phyloP scores from a whole-genome alignment of 1,140 invertebrate species.

The Pseudomyrmex pallidus region DNA sequence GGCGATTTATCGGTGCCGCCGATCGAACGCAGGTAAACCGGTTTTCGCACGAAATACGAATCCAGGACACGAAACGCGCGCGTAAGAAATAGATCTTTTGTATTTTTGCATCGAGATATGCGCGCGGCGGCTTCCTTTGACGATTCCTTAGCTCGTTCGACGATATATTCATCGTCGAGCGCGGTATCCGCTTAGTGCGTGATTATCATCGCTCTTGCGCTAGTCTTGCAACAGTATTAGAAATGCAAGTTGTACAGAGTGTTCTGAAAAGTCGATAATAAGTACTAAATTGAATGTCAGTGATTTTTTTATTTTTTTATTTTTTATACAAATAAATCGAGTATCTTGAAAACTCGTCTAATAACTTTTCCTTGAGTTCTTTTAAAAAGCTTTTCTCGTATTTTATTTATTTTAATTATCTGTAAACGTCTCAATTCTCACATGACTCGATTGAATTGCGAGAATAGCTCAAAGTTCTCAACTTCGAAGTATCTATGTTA shows the following conservation, averaged over 20 bases:
- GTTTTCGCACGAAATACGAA: conserved; percentile 58
- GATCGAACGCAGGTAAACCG: conserved; percentile 59
- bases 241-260: not conserved
- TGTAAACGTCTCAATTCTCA: no score
- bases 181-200: conserved; percentile 18
- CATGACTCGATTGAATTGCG: no score
- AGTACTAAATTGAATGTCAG: not conserved
- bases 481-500: conserved; percentile 20
- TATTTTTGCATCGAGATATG: conserved; percentile 39
- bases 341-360: no score
- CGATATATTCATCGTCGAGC: conserved; percentile 26
- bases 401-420: no score
- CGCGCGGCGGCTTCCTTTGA: not conserved
- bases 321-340: no score
- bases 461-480: not conserved
- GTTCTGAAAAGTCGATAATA: not conserved
- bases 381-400: no score
- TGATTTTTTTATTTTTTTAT: conserved; percentile 11
- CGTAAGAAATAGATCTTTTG: conserved; percentile 48
- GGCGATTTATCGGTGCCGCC: conserved; percentile 59
- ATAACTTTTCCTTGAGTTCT: no score
- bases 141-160: not conserved
- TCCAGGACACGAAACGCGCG: conserved; percentile 40
- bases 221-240: not conserved
- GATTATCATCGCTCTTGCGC: conserved; percentile 24